Percentiles rank a stretch among this genome's conserved stretches.
Conservation (phyloP, 2,113 vertebrate genomes). For the Ophthalmolycus amberensis region DNA sequence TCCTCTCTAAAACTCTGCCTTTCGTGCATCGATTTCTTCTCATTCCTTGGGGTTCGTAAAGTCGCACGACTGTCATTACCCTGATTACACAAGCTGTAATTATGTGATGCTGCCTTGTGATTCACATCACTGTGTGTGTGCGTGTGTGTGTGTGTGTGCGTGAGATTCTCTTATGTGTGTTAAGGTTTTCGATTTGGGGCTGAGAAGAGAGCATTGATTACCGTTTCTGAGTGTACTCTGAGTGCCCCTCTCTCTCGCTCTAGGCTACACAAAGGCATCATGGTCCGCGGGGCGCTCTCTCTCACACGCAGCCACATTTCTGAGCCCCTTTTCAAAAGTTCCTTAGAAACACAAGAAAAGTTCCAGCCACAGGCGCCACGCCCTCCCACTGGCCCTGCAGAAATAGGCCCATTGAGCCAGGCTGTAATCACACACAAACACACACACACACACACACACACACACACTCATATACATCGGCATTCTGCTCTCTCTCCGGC, state of each 20-base stretch:
- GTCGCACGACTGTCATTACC: conserved; percentile 72
- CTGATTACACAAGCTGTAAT: conserved; percentile 69
- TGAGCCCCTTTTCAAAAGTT: conserved; percentile 80
- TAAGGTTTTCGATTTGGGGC: conserved; percentile 51
- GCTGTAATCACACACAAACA: conserved; percentile 66
- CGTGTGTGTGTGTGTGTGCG: conserved; percentile 24
- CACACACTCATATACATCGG: conserved; percentile 46
- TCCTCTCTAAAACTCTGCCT: conserved; percentile 31
- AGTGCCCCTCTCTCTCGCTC: conserved; percentile 50
- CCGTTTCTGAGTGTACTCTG: conserved; percentile 54
- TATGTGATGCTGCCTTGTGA: conserved; percentile 66
- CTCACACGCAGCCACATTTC: conserved; percentile 75
- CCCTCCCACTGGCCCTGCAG: conserved; percentile 78
- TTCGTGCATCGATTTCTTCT: conserved; percentile 45
- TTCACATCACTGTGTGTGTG: conserved; percentile 49
- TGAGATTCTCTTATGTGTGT: conserved; percentile 21
- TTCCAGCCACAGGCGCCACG: conserved; percentile 79
- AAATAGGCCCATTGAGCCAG: conserved; percentile 76
- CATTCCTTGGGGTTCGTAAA: conserved; percentile 30
- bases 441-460: conserved; percentile 28
- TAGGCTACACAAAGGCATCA: conserved; percentile 73
- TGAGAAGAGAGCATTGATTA: conserved; percentile 76
- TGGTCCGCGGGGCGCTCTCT: conserved; percentile 69
- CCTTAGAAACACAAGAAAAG: conserved; percentile 83
- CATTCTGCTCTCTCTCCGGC: conserved; percentile 52